These are phyloP conservation scores for Phthorimaea operculella DNA, from an alignment of 1,140 invertebrate species.

Conservation along the genomic window DNA sequence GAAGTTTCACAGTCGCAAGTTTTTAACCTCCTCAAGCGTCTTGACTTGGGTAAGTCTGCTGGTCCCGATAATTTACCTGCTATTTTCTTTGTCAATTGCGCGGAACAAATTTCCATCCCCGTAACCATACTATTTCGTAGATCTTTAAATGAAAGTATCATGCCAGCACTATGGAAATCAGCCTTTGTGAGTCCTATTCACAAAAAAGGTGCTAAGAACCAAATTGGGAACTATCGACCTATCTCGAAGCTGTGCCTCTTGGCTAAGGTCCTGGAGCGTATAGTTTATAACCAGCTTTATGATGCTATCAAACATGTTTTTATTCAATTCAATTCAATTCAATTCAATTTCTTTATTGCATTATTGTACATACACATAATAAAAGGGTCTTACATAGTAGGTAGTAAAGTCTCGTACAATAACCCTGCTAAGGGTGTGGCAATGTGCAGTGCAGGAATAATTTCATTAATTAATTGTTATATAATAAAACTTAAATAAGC, in stretches of 20 bases:
- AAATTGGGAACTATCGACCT: not conserved
- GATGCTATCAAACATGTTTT: no score
- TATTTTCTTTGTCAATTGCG: not conserved
- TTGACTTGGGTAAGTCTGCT: not conserved
- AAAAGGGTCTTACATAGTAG: no score
- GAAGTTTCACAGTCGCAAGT: not conserved
- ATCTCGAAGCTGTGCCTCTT: not conserved
- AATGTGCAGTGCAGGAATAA: no score
- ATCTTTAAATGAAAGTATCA: not conserved
- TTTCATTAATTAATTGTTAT: no score
- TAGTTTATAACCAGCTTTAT: not conserved
- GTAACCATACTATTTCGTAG: not conserved
- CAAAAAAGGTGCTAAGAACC: not conserved
- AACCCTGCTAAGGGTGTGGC: no score
- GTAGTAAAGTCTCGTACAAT: no score
- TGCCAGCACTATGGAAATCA: not conserved
- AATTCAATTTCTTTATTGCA: no score
- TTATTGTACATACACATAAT: no score
- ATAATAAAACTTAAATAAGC: no score
- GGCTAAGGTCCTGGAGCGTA: not conserved
- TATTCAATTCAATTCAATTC: no score
- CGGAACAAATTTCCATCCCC: not conserved
- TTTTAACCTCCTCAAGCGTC: not conserved
- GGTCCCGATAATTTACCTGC: not conserved
- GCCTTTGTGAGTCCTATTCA: not conserved